Percentiles rank a stretch among this genome's conserved stretches.
These are phyloP conservation scores for Ephialtes manifestator DNA, from an alignment of 2,888 invertebrate genomes.

Conservation along the genomic window DNA sequence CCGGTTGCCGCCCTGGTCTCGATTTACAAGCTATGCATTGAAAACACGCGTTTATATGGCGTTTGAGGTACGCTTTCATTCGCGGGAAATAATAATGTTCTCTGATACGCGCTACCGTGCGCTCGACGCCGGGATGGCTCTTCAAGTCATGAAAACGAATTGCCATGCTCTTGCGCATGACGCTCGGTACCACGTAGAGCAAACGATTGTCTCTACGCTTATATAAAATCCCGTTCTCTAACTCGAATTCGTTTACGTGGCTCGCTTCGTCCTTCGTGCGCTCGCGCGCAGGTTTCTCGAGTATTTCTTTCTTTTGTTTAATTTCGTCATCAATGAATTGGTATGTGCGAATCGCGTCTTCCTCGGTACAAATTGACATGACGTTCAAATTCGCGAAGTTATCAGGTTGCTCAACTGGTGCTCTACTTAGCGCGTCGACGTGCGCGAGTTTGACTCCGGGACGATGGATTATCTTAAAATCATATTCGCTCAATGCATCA, in stretches of 20 bases:
- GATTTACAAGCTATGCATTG: constrained; percentile 14
- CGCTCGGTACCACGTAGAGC: constrained; percentile 7
- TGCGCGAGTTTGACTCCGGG: neutral
- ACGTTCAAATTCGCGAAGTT: neutral
- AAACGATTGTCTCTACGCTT: neutral
- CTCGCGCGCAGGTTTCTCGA: neutral
- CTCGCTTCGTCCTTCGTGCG: too few species aligned
- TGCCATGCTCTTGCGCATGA: neutral
- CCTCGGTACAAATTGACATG: neutral
- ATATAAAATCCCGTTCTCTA: neutral
- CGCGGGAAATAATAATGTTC: constrained; percentile 41
- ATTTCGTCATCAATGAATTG: neutral
- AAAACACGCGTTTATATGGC: constrained; percentile 7
- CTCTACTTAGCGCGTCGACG: neutral
- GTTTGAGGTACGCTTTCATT: constrained; percentile 1
- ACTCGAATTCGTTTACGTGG: too few species aligned
- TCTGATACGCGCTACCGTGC: neutral
- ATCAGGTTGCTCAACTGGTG: neutral
- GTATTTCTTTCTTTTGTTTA: neutral
- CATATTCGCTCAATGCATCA: neutral
- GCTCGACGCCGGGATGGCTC: neutral
- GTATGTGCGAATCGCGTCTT: neutral
- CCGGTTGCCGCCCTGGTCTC: constrained; percentile 6
- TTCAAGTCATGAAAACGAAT: neutral
- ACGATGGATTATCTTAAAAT: neutral